These are phyloP conservation scores for Cromileptes altivelis DNA, from an alignment of 2,113 vertebrate species.

Conservation along the genomic window DNA sequence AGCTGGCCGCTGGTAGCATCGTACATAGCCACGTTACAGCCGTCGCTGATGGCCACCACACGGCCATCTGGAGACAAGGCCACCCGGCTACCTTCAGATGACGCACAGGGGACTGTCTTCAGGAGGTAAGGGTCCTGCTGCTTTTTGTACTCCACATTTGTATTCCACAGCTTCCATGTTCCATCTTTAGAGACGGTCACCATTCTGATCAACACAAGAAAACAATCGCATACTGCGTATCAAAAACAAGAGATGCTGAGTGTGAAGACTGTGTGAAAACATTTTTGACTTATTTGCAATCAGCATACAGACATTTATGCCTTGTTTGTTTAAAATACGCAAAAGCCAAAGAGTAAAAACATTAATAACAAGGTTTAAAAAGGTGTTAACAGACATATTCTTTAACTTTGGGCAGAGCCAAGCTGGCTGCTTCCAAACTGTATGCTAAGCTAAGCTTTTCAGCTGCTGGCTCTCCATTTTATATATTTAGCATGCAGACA, in stretches of 20 bases:
- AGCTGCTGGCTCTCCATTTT: no score
- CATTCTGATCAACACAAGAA: constrained; percentile 87
- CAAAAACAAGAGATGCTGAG: not conserved
- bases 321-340: no score
- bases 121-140: constrained; percentile 96
- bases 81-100: constrained; percentile 82
- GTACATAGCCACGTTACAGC: constrained; percentile 86
- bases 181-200: constrained; percentile 94
- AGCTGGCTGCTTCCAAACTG: no score
- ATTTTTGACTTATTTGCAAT: not conserved
- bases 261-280: not conserved
- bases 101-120: constrained; percentile 85
- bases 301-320: not conserved
- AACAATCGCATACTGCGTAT: not conserved
- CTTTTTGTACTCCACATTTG: constrained; percentile 94
- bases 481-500: no score
- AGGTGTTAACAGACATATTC: no score
- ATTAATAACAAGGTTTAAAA: no score
- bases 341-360: no score
- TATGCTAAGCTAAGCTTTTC: no score
- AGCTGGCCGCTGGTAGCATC: constrained; percentile 84
- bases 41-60: constrained; percentile 86
- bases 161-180: constrained; percentile 98
- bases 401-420: no score
- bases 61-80: constrained; percentile 91